Evolutionary conservation across 2,888 invertebrate species (phyloP), one percentile per base, ranked within the genome.

Genomic region (Arge pagana): DNA sequence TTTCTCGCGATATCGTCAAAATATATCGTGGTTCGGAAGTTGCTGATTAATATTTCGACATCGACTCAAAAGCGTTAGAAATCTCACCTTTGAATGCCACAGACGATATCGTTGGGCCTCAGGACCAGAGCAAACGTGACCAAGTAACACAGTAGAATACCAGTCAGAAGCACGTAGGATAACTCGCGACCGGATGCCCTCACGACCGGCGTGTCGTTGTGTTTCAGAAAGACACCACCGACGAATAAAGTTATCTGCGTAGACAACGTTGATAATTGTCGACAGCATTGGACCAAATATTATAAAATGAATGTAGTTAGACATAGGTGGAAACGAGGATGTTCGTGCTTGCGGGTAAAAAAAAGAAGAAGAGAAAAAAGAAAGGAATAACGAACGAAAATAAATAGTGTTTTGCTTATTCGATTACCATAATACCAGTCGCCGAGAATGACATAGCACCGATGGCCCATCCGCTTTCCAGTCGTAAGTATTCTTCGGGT

Each of bases 191-290:
- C 96, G 11, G 95, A 93, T 28, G 97, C 96, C 61, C 96, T 86
- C n/a, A 99, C 98, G 42, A 98, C 93, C 0, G 98, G 96, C 0
- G 98, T 98, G 62, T 93, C 88, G 77, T 96, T 92, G 80, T 93
- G 88, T 13, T 86, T 84, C 45, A 90, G 79, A 81, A 95, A 95
- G 15, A 95, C 89, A 5, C 87, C 84, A 49, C 86, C 84, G 3
- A 93, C 89, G 73, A 89, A 88, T 6, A 80, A 57, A 1, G 85
- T 77, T 39, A 72, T 65, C 73, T 71, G 60, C 18, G 41, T 1
- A 55, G 56, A 10, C 18, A 40, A 8, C 26, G 16, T 28, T 6
- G 13, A 23, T 33, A 13, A 48, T 2, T 15, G 13, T n/a, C n/a
- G n/a, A n/a, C n/a, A n/a, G n/a, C n/a, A 4, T 43, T 23, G 18